These are phyloP conservation scores for Halichondria panicea DNA, from an alignment of 37 sponge, comb jelly and placozoan species.

Conservation along the genomic window DNA sequence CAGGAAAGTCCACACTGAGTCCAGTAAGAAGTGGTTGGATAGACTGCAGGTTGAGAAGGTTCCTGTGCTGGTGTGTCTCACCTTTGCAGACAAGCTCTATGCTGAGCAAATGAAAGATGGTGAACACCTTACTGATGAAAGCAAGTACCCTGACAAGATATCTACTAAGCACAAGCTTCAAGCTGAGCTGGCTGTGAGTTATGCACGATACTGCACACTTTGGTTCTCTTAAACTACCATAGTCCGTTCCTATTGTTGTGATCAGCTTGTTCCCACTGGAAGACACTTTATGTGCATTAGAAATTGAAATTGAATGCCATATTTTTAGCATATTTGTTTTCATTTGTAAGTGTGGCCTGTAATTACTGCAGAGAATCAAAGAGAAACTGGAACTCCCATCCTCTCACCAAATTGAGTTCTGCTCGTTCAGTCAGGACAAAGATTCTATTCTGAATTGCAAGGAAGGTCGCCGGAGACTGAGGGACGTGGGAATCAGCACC, in stretches of 20 bases:
- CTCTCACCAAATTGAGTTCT: conserved; percentile 3
- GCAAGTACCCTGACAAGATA: too few relatives aligned
- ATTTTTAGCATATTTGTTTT: not conserved
- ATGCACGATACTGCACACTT: too few relatives aligned
- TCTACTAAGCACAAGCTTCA: too few relatives aligned
- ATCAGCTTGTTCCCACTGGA: too few relatives aligned
- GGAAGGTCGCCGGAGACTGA: conserved; percentile 4
- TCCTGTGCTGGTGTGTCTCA: conserved; percentile 45
- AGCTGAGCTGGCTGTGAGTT: too few relatives aligned
- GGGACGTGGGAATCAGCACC: conserved; percentile 21
- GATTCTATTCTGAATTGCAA: conserved; percentile 7
- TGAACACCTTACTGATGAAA: not conserved
- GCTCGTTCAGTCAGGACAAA: conserved; percentile 19
- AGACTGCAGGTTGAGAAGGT: conserved; percentile 9
- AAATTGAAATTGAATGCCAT: not conserved
- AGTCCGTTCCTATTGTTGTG: too few relatives aligned
- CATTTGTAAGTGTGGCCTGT: not conserved
- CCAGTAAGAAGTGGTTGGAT: conserved; percentile 40
- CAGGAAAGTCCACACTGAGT: conserved; percentile 42
- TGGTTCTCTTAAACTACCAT: too few relatives aligned
- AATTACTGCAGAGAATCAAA: not conserved
- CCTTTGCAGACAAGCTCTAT: conserved; percentile 59
- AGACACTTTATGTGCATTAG: too few relatives aligned
- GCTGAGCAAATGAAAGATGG: conserved; percentile 40
- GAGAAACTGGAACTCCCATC: conserved; percentile 14